A percentile compares a stretch with the other conserved stretches of the same genome.
Conservation (phyloP, 2,797 vertebrate species). For the Pygocentrus nattereri region DNA sequence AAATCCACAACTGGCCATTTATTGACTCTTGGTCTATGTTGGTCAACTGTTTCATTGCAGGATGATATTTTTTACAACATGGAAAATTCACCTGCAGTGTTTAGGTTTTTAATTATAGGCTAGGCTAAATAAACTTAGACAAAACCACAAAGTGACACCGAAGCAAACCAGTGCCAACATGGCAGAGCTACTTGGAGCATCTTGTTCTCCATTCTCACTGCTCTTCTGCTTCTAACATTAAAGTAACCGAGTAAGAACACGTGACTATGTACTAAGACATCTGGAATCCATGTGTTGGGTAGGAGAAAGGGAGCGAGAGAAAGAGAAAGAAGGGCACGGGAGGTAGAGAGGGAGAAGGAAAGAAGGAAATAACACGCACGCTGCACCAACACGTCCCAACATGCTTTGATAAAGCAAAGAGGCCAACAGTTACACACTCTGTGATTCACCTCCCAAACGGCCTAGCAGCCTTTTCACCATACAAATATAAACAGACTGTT, state of each 20-base stretch:
- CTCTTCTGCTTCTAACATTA: constrained; percentile 30
- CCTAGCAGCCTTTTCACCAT: constrained; percentile 38
- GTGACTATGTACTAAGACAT: constrained; percentile 37
- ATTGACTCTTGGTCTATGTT: background rate
- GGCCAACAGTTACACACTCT: constrained; percentile 52
- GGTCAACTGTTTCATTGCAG: background rate
- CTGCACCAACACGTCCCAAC: constrained; percentile 71
- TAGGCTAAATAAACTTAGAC: constrained; percentile 4
- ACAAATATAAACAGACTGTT: constrained; percentile 12
- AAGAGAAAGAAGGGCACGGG: constrained; percentile 12
- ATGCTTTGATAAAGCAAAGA: constrained; percentile 75
- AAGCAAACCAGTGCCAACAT: background rate
- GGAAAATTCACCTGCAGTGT: background rate
- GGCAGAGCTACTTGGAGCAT: constrained; percentile 3
- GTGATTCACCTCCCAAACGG: constrained; percentile 58
- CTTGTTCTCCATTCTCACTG: constrained; percentile 1
- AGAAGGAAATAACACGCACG: constrained; percentile 56
- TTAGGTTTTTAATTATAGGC: background rate
- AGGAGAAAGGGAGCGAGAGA: constrained; percentile 17
- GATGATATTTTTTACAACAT: background rate
- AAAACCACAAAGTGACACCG: constrained; percentile 14
- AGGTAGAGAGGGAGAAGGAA: background rate
- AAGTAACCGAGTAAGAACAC: constrained; percentile 32
- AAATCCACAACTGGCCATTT: background rate
- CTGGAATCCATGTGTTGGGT: constrained; percentile 42